Percentiles rank a stretch among this genome's conserved stretches.
phyloP scores from a whole-genome alignment of 2,888 invertebrate genomes.

The Zele albiditarsus region DNA sequence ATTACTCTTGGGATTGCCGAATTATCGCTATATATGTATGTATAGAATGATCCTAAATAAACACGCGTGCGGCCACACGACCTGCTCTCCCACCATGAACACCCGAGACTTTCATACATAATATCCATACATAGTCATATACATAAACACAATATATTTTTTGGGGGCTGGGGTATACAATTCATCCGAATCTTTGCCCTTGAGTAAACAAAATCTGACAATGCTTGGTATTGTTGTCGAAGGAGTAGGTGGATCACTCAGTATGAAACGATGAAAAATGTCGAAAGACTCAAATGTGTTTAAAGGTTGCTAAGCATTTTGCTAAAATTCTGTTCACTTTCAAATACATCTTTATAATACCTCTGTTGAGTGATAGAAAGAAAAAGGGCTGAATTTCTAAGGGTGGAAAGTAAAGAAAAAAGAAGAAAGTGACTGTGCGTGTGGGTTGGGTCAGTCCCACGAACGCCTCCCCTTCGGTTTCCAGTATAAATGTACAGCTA shows the following conservation, averaged over 20 bases:
- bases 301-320: background rate
- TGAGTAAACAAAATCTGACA: constrained; percentile 63
- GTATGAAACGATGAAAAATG: background rate
- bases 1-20: constrained; percentile 39
- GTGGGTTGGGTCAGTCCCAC: background rate
- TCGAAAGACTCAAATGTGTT: background rate
- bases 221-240: constrained; percentile 45
- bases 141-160: constrained; percentile 7
- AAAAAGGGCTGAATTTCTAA: constrained; percentile 12
- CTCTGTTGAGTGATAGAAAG: background rate
- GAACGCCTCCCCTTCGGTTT: background rate
- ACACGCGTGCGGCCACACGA: constrained; percentile 68
- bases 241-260: background rate
- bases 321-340: background rate
- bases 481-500: background rate
- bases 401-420: background rate
- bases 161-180: constrained; percentile 40
- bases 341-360: background rate
- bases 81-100: constrained; percentile 58
- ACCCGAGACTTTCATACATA: background rate
- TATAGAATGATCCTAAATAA: constrained; percentile 68
- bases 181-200: constrained; percentile 55
- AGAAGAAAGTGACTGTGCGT: background rate
- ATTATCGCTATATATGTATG: constrained; percentile 53
- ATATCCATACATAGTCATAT: background rate